A percentile compares a stretch with the other conserved stretches of the same genome.
Evolutionary conservation across 2,888 invertebrate species (phyloP).

Genomic region (Chrysina gloriosa): DNA sequence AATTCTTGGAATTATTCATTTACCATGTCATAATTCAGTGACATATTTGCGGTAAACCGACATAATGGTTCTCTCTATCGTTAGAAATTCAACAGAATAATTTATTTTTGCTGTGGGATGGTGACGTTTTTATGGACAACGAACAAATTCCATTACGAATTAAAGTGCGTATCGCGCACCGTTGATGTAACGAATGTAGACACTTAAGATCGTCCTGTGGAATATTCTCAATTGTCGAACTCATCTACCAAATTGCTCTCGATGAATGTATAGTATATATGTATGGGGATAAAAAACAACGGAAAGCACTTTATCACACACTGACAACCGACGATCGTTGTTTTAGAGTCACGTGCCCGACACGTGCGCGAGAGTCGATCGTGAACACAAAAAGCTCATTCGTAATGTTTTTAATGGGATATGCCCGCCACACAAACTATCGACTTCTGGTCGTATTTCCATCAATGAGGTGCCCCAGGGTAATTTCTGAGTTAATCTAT

Average conservation of each 20-base stretch:
- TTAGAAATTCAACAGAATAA: constrained; percentile 23
- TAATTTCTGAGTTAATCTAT: constrained; percentile 24
- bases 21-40: constrained; percentile 38
- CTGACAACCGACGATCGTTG: constrained; percentile 55
- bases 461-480: constrained; percentile 20
- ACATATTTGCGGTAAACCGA: constrained; percentile 43
- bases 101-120: constrained; percentile 18
- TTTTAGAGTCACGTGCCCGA: constrained; percentile 44
- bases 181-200: constrained; percentile 2
- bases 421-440: constrained; percentile 31
- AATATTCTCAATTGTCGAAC: constrained; percentile 24
- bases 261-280: constrained; percentile 20
- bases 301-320: constrained; percentile 59
- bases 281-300: constrained; percentile 35
- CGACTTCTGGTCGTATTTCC: constrained; percentile 34
- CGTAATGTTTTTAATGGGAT: constrained; percentile 42
- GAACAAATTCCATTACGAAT: constrained; percentile 26
- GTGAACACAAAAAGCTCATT: constrained; percentile 40
- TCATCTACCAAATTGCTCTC: constrained; percentile 33
- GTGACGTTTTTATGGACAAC: constrained; percentile 21
- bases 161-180: constrained; percentile 4
- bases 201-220: constrained; percentile 18
- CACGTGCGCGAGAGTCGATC: constrained; percentile 43
- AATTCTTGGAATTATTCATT: constrained; percentile 33
- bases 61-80: constrained; percentile 20